A percentile compares a stretch with the other conserved stretches of the same genome.
These are phyloP conservation scores for Accipiter virgatus DNA, from an alignment of 2,113 vertebrate genomes.

Conservation along the genomic window DNA sequence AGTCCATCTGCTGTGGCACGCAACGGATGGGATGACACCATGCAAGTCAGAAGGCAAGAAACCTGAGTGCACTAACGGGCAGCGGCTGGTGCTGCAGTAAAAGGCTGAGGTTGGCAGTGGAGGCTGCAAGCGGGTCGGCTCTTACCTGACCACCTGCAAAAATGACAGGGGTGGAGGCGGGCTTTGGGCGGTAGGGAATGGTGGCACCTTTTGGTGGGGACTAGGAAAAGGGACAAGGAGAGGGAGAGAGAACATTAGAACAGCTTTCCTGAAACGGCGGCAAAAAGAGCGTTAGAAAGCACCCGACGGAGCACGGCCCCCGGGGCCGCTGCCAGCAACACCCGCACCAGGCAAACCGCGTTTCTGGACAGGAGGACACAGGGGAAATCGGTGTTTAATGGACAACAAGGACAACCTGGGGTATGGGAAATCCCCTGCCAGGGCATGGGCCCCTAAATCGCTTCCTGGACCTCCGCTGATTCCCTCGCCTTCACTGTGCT, in stretches of 20 bases:
- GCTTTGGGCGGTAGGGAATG: slow-evolving; percentile 98
- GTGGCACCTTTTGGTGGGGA: slow-evolving; percentile 99
- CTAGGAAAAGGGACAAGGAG: slow-evolving; percentile 86
- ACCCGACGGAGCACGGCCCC: slow-evolving; percentile 26
- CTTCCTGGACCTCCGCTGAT: background rate
- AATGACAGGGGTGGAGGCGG: slow-evolving; percentile 98
- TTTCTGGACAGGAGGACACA: slow-evolving; percentile 5
- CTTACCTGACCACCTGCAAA: slow-evolving; percentile 99
- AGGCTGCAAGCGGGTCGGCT: slow-evolving; percentile 90
- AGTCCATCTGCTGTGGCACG: background rate
- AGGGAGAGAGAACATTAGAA: slow-evolving; percentile 86
- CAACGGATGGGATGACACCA: slow-evolving; percentile 65
- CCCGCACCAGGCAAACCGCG: background rate
- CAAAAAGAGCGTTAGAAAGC: slow-evolving; percentile 61
- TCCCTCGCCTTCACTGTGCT: background rate
- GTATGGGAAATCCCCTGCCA: background rate
- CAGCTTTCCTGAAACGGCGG: slow-evolving; percentile 62
- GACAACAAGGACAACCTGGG: background rate
- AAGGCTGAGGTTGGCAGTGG: slow-evolving; percentile 89
- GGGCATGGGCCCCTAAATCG: fast-evolving
- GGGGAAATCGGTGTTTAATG: background rate
- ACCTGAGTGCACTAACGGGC: slow-evolving; percentile 99
- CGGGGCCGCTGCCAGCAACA: background rate
- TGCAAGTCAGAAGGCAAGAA: slow-evolving; percentile 87
- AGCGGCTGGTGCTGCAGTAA: slow-evolving; percentile 98